A percentile compares a stretch with the other conserved stretches of the same genome.
phyloP scores from a whole-genome alignment of 2,888 invertebrate genomes.

The Syrista parreyssii region DNA sequence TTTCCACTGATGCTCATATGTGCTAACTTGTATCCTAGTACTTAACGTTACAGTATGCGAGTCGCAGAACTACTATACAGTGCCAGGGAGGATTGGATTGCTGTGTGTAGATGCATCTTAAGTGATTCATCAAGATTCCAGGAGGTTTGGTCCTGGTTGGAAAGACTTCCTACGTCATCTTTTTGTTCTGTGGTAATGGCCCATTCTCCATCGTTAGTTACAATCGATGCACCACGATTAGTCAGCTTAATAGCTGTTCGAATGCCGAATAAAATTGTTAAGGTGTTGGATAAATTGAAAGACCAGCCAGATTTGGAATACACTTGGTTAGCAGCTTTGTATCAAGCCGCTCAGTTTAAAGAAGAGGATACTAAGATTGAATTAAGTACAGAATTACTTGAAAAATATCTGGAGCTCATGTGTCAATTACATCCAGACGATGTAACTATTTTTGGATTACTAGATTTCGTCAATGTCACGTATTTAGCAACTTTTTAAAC shows the following conservation, averaged over 20 bases:
- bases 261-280: conserved; percentile 57
- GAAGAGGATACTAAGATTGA: conserved; percentile 52
- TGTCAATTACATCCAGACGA: conserved; percentile 57
- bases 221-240: conserved; percentile 50
- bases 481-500: not conserved
- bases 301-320: conserved; percentile 52
- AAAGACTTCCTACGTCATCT: conserved; percentile 47
- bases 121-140: conserved; percentile 50
- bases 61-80: conserved; percentile 58
- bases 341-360: conserved; percentile 48
- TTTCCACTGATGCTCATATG: not conserved
- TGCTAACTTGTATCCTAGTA: conserved; percentile 1
- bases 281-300: conserved; percentile 55
- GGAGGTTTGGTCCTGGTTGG: conserved; percentile 58
- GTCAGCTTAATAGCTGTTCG: conserved; percentile 48
- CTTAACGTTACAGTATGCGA: conserved; percentile 49
- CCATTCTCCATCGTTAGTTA: conserved; percentile 45
- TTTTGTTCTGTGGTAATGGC: conserved; percentile 47
- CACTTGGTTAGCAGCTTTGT: conserved; percentile 48
- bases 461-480: not conserved
- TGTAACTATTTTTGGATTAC: conserved; percentile 34
- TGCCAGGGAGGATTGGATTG: conserved; percentile 59
- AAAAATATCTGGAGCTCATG: conserved; percentile 60
- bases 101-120: conserved; percentile 60
- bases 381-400: conserved; percentile 54